Percentiles rank a stretch among this genome's conserved stretches.
Evolutionary conservation across 1,140 invertebrate genomes (phyloP).

Genomic region (Meteorus sp.): DNA sequence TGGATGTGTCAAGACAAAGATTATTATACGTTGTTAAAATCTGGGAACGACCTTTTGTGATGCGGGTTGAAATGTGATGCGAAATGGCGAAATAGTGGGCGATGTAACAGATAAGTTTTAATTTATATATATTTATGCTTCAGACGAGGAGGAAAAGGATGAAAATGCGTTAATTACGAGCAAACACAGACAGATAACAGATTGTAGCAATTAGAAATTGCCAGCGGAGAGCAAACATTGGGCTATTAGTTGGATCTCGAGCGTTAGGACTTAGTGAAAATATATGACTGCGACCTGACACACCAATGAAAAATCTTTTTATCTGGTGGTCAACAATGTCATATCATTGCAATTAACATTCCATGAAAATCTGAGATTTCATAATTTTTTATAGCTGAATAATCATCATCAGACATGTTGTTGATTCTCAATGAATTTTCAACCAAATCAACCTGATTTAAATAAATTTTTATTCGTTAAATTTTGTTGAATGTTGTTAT

Average conservation of each 20-base stretch:
- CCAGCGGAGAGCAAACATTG: conserved; percentile 14
- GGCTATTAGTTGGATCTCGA: neutral
- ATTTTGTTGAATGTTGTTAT: too few species aligned
- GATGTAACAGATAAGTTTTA: conserved; percentile 24
- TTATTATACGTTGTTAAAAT: neutral
- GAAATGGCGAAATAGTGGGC: neutral
- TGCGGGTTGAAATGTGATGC: neutral
- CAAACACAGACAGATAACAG: conserved; percentile 23
- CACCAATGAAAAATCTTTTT: too few species aligned
- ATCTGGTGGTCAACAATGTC: too few species aligned
- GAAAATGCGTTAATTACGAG: conserved; percentile 28
- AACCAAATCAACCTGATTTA: too few species aligned
- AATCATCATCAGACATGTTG: too few species aligned
- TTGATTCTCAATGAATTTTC: too few species aligned
- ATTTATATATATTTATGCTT: conserved; percentile 19
- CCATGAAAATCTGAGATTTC: too few species aligned
- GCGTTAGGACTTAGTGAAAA: too few species aligned
- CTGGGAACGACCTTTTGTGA: neutral
- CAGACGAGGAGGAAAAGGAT: conserved; percentile 1
- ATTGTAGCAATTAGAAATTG: conserved; percentile 26
- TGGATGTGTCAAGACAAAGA: neutral
- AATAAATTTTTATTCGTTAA: too few species aligned
- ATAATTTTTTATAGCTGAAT: too few species aligned
- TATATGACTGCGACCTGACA: too few species aligned
- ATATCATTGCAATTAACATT: too few species aligned